A percentile compares a stretch with the other conserved stretches of the same genome.
Evolutionary conservation across 2,888 invertebrate species (phyloP).

Genomic region (Dysmachus trigonus): DNA sequence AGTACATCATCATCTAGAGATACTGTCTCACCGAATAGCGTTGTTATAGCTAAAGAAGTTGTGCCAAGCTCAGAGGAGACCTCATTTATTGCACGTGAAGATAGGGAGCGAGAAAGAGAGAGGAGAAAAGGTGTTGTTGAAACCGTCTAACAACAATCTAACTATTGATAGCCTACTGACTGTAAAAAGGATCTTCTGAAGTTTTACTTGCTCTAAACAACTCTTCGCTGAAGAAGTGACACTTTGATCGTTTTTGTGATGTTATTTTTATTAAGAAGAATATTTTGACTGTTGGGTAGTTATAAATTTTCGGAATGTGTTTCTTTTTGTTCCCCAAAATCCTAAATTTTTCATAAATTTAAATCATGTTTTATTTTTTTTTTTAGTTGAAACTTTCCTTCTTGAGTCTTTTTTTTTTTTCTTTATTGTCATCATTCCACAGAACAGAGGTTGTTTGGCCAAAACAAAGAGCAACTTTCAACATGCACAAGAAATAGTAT

Average conservation of each 20-base stretch:
- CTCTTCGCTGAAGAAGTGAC: not conserved
- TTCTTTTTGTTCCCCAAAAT: not conserved
- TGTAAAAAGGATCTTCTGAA: not conserved
- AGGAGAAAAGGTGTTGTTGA: constrained; percentile 65
- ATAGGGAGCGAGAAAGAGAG: constrained; percentile 64
- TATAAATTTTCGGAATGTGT: not conserved
- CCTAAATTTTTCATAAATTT: not conserved
- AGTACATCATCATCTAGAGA: constrained; percentile 47
- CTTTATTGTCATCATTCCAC: no score
- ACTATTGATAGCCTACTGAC: not conserved
- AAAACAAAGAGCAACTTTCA: no score
- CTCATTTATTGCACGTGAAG: constrained; percentile 75
- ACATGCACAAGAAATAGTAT: no score
- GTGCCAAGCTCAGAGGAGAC: constrained; percentile 75
- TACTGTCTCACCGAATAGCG: constrained; percentile 51
- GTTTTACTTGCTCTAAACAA: not conserved
- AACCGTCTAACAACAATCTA: constrained; percentile 62
- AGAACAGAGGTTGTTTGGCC: no score
- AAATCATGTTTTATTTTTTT: not conserved
- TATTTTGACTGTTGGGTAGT: constrained; percentile 37
- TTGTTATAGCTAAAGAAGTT: constrained; percentile 56
- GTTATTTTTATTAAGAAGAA: constrained; percentile 30
- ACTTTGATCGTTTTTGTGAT: constrained; percentile 14
- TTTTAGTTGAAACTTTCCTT: not conserved
- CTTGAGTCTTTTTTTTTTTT: not conserved